Conservation (phyloP, 2,113 vertebrate genomes). For the Sander vitreus region DNA sequence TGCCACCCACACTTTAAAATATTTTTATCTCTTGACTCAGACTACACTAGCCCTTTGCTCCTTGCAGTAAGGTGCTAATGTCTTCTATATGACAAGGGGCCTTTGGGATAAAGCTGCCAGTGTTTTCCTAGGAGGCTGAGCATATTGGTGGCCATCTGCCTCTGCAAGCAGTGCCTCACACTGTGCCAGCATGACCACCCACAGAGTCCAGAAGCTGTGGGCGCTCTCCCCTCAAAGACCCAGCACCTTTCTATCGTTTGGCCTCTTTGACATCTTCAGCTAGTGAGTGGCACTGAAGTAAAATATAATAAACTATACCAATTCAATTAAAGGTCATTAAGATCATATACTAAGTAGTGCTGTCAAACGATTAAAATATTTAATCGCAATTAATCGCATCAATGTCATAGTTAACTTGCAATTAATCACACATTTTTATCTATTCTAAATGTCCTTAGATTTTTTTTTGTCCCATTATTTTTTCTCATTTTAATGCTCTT, state of each 20-base stretch:
- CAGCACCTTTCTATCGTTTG: conserved; percentile 27
- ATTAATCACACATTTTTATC: too few relatives aligned
- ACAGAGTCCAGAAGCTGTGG: conserved; percentile 50
- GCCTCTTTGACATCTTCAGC: conserved; percentile 24
- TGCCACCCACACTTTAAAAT: conserved; percentile 16
- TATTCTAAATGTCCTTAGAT: too few relatives aligned
- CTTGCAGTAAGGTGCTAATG: conserved; percentile 32
- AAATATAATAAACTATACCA: neutral
- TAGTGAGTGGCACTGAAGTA: neutral
- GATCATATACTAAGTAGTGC: neutral
- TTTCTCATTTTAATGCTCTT: too few relatives aligned
- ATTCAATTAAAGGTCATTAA: neutral
- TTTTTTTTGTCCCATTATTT: too few relatives aligned
- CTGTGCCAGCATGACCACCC: conserved; percentile 51
- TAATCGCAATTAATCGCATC: too few relatives aligned
- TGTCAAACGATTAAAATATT: too few relatives aligned
- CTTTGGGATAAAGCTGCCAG: conserved; percentile 57
- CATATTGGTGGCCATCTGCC: conserved; percentile 79
- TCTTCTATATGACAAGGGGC: conserved; percentile 53
- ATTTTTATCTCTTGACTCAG: conserved; percentile 13
- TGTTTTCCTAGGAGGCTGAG: conserved; percentile 60
- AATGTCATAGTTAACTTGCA: too few relatives aligned
- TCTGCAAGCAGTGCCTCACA: conserved; percentile 42
- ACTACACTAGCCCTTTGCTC: neutral
- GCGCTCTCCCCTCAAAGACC: conserved; percentile 36